Percentiles rank a stretch among this genome's conserved stretches.
phyloP scores from a whole-genome alignment of 2,888 invertebrate genomes.

The Cactoblastis cactorum region DNA sequence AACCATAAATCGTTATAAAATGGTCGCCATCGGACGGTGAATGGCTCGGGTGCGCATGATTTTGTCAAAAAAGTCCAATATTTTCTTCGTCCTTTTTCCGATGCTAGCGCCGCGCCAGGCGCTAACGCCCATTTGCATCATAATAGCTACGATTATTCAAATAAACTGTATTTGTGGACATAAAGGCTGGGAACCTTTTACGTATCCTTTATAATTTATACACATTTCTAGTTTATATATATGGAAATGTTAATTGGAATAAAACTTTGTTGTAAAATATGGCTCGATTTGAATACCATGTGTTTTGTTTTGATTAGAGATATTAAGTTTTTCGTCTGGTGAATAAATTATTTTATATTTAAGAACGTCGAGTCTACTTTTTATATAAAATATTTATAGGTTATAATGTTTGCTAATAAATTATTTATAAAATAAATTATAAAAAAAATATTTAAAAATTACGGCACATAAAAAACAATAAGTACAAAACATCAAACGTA shows the following conservation, averaged over 20 bases:
- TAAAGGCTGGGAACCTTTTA: slow-evolving; percentile 37
- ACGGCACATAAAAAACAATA: slow-evolving; percentile 6
- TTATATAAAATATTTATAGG: too few species aligned
- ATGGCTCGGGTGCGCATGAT: slow-evolving; percentile 49
- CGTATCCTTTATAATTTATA: slow-evolving; percentile 26
- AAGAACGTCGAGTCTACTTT: too few species aligned
- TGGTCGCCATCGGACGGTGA: slow-evolving; percentile 61
- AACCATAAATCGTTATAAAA: slow-evolving; percentile 77
- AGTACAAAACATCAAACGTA: too few species aligned
- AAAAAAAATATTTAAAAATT: not conserved
- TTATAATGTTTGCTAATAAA: not conserved
- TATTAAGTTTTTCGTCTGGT: too few species aligned
- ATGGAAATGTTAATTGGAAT: slow-evolving; percentile 19
- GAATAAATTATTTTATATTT: too few species aligned
- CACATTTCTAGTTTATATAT: slow-evolving; percentile 15
- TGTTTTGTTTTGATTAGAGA: slow-evolving; percentile 1
- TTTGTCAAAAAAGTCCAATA: slow-evolving; percentile 47
- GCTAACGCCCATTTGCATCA: slow-evolving; percentile 66
- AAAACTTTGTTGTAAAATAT: slow-evolving; percentile 14
- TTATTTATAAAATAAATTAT: not conserved
- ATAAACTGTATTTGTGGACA: slow-evolving; percentile 39
- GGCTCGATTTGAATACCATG: not conserved
- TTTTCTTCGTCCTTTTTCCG: slow-evolving; percentile 51
- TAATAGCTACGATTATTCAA: slow-evolving; percentile 55
- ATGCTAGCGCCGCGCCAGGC: slow-evolving; percentile 59